phyloP scores from a whole-genome alignment of 2,113 vertebrate genomes.

The Bufo gargarizans region DNA sequence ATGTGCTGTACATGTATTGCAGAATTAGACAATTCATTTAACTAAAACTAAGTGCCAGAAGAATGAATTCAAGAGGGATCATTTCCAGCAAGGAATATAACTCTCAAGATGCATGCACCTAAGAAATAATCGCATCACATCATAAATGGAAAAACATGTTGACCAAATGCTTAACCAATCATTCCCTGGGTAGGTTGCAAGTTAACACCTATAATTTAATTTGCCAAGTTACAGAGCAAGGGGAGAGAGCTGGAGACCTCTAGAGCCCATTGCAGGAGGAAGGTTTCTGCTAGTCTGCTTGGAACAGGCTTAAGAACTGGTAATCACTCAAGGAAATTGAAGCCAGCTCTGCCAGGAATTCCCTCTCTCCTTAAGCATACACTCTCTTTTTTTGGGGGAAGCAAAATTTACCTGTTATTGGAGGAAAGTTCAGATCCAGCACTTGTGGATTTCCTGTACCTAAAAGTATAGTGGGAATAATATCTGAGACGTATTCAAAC shows the following conservation, averaged over 20 bases:
- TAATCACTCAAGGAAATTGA: constrained; percentile 35
- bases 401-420: constrained; percentile 1
- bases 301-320: constrained; percentile 26
- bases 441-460: constrained; percentile 1
- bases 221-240: constrained; percentile 54
- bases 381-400: constrained; percentile 2
- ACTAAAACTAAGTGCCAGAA: not conserved
- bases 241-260: constrained; percentile 23
- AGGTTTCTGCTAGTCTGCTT: constrained; percentile 23
- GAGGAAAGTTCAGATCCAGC: constrained; percentile 16
- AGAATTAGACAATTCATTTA: not conserved
- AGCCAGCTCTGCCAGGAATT: constrained; percentile 25
- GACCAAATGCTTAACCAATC: constrained; percentile 10
- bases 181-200: constrained; percentile 40
- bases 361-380: constrained; percentile 7
- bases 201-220: constrained; percentile 60
- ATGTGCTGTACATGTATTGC: not conserved
- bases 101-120: not conserved
- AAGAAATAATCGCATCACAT: not conserved
- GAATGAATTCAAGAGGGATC: not conserved
- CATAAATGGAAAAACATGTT: not conserved
- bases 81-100: not conserved
- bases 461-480: not conserved
- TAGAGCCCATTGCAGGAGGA: constrained; percentile 28
- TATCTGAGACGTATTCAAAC: not conserved